A percentile compares a stretch with the other conserved stretches of the same genome.
Evolutionary conservation across 2,888 invertebrate genomes (phyloP).

Genomic region (Cantharis nigra): DNA sequence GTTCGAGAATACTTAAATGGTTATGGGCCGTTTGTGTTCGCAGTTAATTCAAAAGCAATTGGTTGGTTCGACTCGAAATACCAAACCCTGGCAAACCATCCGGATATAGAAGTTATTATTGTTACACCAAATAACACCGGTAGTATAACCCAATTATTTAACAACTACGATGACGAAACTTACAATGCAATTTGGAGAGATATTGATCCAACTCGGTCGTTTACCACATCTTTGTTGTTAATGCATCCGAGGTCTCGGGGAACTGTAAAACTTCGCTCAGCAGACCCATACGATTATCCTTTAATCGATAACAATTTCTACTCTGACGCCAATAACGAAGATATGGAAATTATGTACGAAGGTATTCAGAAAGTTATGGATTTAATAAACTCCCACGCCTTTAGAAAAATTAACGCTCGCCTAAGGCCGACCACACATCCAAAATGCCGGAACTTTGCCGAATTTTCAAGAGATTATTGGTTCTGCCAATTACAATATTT

Average conservation of each 20-base stretch:
- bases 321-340: conserved; percentile 59
- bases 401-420: conserved; percentile 62
- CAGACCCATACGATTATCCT: conserved; percentile 42
- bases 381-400: conserved; percentile 58
- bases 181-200: conserved; percentile 8
- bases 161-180: conserved; percentile 6
- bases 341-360: conserved; percentile 65
- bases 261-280: conserved; percentile 38
- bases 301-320: conserved; percentile 40
- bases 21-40: conserved; percentile 33
- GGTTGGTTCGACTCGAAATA: conserved; percentile 25
- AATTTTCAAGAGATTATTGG: conserved; percentile 56
- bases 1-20: conserved; percentile 33
- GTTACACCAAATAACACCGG: conserved; percentile 16
- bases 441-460: conserved; percentile 53
- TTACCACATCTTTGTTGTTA: conserved; percentile 32
- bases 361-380: conserved; percentile 56
- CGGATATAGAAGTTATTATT: conserved; percentile 29
- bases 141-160: neutral
- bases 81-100: conserved; percentile 16
- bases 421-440: conserved; percentile 60
- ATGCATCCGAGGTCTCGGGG: conserved; percentile 43
- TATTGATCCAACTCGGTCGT: conserved; percentile 25
- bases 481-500: conserved; percentile 55
- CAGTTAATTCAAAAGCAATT: conserved; percentile 37